These are phyloP conservation scores for Mesorhabditis spiculigera DNA, from an alignment of 2,888 invertebrate genomes.

Conservation along the genomic window DNA sequence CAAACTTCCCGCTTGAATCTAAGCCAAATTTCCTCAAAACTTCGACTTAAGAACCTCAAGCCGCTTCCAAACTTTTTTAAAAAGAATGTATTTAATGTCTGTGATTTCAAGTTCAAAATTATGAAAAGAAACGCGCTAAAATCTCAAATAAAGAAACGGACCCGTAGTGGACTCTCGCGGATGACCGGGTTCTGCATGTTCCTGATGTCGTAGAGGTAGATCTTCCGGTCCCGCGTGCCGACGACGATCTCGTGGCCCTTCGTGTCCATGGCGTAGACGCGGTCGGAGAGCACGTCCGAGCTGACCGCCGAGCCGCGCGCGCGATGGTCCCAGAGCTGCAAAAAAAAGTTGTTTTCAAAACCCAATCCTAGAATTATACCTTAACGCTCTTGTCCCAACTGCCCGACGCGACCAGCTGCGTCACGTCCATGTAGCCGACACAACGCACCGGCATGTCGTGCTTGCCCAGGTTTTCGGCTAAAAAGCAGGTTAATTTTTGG, in stretches of 20 bases:
- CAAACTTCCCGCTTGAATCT: no score
- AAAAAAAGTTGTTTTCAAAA: constrained; percentile 6
- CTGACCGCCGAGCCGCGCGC: constrained; percentile 33
- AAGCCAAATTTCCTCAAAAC: no score
- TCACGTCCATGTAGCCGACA: constrained; percentile 83
- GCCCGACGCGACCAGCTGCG: constrained; percentile 85
- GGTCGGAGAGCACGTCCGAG: constrained; percentile 62
- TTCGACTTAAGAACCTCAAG: no score
- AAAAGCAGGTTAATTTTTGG: constrained; percentile 15
- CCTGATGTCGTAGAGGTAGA: constrained; percentile 92
- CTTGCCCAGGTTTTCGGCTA: constrained; percentile 78
- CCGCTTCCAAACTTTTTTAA: not conserved
- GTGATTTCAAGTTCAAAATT: constrained; percentile 11
- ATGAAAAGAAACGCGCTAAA: not conserved
- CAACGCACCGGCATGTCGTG: constrained; percentile 88
- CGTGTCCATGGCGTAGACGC: constrained; percentile 59
- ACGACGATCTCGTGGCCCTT: constrained; percentile 34
- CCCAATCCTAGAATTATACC: constrained; percentile 61
- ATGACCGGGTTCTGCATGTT: constrained; percentile 84
- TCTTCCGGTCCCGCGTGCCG: constrained; percentile 63
- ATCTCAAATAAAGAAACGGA: constrained; percentile 9
- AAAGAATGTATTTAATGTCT: not conserved
- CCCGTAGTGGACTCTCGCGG: constrained; percentile 87
- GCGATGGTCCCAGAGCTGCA: constrained; percentile 54
- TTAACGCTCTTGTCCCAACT: constrained; percentile 97